These are phyloP conservation scores for Burhinus bistriatus DNA, from an alignment of 2,113 vertebrate genomes.

Conservation along the genomic window DNA sequence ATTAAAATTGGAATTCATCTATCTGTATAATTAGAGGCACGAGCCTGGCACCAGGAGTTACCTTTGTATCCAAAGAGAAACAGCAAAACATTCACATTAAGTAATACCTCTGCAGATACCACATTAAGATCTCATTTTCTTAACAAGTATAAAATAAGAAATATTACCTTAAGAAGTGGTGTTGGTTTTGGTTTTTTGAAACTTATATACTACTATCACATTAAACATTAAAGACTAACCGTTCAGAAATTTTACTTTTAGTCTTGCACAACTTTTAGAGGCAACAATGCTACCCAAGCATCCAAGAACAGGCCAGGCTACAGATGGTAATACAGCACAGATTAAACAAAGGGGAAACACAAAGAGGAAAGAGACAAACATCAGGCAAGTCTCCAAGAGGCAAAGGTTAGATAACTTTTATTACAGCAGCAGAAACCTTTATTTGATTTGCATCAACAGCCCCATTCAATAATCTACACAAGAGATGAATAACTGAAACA, in stretches of 20 bases:
- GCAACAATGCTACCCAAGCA: neutral
- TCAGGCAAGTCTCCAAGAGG: conserved; percentile 42
- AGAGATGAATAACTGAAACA: conserved; percentile 20
- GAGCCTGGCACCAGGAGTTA: neutral
- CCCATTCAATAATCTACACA: conserved; percentile 32
- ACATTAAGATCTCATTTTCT: neutral
- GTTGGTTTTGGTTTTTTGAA: neutral
- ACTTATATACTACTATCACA: neutral
- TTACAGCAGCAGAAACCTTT: conserved; percentile 41
- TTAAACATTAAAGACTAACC: neutral
- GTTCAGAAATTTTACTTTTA: neutral
- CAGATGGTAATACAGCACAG: neutral
- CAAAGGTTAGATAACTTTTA: conserved; percentile 37
- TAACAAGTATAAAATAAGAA: neutral
- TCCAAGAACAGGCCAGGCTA: neutral
- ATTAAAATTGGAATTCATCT: conserved; percentile 4
- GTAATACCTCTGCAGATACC: neutral
- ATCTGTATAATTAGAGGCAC: neutral
- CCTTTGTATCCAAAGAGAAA: conserved; percentile 2
- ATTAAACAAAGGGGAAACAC: conserved; percentile 15
- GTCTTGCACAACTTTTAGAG: neutral
- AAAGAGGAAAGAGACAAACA: conserved; percentile 46
- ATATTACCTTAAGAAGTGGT: neutral
- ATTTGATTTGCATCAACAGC: conserved; percentile 47
- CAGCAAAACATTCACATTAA: neutral